phyloP scores from a whole-genome alignment of 2,113 vertebrate genomes.

The Festucalex cinctus region DNA sequence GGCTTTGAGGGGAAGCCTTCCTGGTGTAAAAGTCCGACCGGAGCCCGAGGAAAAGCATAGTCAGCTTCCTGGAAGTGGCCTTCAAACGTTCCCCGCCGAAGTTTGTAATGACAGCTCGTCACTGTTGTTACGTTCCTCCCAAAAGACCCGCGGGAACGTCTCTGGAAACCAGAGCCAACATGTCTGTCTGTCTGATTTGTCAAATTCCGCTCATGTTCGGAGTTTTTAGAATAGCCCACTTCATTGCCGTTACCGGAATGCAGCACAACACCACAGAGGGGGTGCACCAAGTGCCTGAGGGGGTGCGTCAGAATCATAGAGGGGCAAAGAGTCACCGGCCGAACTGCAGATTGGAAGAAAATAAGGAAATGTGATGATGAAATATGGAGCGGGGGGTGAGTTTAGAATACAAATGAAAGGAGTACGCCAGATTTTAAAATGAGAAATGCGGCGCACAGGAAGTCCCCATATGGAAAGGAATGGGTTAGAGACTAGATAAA shows the following conservation, averaged over 20 bases:
- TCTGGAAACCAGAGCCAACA: background rate
- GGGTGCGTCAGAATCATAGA: background rate
- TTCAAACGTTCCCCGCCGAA: constrained; percentile 8
- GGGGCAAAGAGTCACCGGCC: too few relatives aligned
- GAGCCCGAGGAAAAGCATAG: background rate
- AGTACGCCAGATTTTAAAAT: too few relatives aligned
- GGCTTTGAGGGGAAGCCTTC: constrained; percentile 6
- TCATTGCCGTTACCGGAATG: background rate
- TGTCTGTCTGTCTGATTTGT: background rate
- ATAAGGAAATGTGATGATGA: too few relatives aligned
- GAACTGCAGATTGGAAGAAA: too few relatives aligned
- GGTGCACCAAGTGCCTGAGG: background rate
- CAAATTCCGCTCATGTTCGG: background rate
- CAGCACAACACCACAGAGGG: background rate
- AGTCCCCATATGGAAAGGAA: too few relatives aligned
- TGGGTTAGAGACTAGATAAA: too few relatives aligned
- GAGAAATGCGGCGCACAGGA: too few relatives aligned
- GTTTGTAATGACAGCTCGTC: constrained; percentile 45
- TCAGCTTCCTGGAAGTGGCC: background rate
- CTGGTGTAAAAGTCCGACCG: background rate
- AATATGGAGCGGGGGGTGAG: too few relatives aligned
- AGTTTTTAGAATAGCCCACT: background rate
- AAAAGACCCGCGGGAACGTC: background rate
- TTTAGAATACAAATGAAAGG: too few relatives aligned
- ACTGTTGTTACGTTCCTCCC: constrained; percentile 11